These are phyloP conservation scores for Sardina pilchardus DNA, from an alignment of 2,113 vertebrate species.

Conservation along the genomic window DNA sequence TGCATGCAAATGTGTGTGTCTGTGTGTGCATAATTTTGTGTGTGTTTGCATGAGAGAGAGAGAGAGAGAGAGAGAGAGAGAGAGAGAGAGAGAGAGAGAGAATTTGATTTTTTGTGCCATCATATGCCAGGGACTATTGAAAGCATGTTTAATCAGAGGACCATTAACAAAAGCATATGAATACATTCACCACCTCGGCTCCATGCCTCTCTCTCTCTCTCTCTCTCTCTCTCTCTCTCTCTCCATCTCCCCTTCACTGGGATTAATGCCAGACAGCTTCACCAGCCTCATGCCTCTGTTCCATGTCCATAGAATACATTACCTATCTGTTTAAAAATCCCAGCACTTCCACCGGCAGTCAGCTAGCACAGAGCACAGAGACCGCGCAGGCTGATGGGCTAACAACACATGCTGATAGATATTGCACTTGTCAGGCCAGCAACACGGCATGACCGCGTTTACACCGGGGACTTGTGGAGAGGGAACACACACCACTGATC, in stretches of 20 bases:
- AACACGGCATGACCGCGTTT: constrained; percentile 26
- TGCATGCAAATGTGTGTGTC: not conserved
- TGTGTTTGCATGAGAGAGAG: not conserved
- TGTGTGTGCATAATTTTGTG: not conserved
- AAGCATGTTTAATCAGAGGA: constrained; percentile 46
- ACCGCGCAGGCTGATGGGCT: not conserved
- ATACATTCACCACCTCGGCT: constrained; percentile 27
- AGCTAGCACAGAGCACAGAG: not conserved
- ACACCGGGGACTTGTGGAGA: not conserved
- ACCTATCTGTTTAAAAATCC: constrained; percentile 28
- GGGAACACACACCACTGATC: too few relatives aligned
- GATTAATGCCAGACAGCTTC: constrained; percentile 33
- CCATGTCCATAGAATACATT: constrained; percentile 44
- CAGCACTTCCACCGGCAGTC: not conserved
- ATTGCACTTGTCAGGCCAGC: constrained; percentile 29
- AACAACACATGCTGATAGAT: constrained; percentile 29
- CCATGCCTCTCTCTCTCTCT: constrained; percentile 3
- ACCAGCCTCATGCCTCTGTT: constrained; percentile 28
- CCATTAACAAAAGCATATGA: constrained; percentile 46
- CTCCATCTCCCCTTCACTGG: not conserved
- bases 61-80: too few relatives aligned
- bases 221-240: constrained; percentile 12
- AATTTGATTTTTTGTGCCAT: constrained; percentile 23
- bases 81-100: constrained; percentile 20
- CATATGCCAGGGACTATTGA: constrained; percentile 33